Evolutionary conservation across 92 coral and sea anemone species (phyloP).

Genomic region (Heteractis magnifica): DNA sequence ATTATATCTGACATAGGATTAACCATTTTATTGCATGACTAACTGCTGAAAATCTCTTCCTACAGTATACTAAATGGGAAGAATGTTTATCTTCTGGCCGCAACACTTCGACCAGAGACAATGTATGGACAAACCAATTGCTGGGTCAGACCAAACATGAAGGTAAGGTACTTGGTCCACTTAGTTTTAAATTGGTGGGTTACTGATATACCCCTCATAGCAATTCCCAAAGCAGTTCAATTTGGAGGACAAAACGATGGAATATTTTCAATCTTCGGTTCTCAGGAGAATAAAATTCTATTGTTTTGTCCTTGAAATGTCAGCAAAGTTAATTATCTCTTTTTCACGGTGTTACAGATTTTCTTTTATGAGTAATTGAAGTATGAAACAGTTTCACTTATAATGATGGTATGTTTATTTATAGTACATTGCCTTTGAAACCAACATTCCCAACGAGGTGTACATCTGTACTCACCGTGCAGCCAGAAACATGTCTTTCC

Average conservation of each 20-base stretch:
- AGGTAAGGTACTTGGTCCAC: constrained; percentile 46
- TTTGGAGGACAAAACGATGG: too few relatives aligned
- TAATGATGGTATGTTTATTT: constrained; percentile 1
- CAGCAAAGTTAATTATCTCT: too few relatives aligned
- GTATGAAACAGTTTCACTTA: not conserved
- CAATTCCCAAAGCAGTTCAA: too few relatives aligned
- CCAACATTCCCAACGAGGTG: constrained; percentile 74
- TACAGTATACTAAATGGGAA: constrained; percentile 76
- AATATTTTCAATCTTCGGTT: too few relatives aligned
- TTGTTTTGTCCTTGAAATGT: too few relatives aligned
- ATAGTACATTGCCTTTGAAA: constrained; percentile 95
- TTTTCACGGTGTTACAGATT: too few relatives aligned
- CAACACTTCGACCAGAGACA: constrained; percentile 97
- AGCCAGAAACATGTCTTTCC: constrained; percentile 96
- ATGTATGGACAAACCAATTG: constrained; percentile 99
- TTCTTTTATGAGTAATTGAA: too few relatives aligned
- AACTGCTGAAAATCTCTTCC: not conserved
- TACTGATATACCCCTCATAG: too few relatives aligned
- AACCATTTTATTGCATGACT: not conserved
- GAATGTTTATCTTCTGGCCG: constrained; percentile 87
- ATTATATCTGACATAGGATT: not conserved
- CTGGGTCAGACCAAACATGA: constrained; percentile 95
- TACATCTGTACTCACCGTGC: constrained; percentile 85
- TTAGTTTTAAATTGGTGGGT: not conserved
- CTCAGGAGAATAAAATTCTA: too few relatives aligned